Conservation (phyloP, 2,113 vertebrate genomes). For the Equus przewalskii region DNA sequence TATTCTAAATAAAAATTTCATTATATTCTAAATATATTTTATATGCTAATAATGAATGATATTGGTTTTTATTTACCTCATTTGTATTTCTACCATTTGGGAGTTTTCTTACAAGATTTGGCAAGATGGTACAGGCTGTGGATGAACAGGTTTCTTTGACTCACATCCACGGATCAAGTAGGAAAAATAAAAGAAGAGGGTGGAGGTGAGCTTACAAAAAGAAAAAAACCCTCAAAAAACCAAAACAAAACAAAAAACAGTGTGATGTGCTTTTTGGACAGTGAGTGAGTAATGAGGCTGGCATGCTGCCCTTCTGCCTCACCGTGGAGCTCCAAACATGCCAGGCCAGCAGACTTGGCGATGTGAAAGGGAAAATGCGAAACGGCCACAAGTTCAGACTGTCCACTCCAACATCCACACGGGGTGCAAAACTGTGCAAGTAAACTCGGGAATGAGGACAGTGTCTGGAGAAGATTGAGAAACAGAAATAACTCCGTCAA, state of each 20-base stretch:
- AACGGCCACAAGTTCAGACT: background rate
- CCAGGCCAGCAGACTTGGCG: conserved; percentile 81
- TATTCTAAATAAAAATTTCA: background rate
- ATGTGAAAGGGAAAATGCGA: conserved; percentile 36
- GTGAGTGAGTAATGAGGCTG: conserved; percentile 78
- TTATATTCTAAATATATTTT: conserved; percentile 40
- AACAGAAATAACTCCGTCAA: background rate
- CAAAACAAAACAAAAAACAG: conserved; percentile 28
- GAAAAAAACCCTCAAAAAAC: background rate
- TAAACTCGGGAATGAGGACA: background rate
- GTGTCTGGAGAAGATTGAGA: background rate
- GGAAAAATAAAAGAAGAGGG: conserved; percentile 85
- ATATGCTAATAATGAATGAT: background rate
- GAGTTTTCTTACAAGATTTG: conserved; percentile 84
- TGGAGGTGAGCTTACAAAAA: conserved; percentile 68
- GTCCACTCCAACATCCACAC: accelerated
- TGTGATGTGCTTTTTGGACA: conserved; percentile 81
- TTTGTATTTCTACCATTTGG: conserved; percentile 81
- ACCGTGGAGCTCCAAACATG: conserved; percentile 79
- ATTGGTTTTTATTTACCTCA: conserved; percentile 81
- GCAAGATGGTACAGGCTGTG: conserved; percentile 85
- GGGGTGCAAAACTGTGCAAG: background rate
- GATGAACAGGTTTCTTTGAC: conserved; percentile 87
- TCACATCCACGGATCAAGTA: conserved; percentile 83
- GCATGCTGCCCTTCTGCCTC: conserved; percentile 61